phyloP scores from a whole-genome alignment of 2,113 vertebrate species.

The Nerophis lumbriciformis region DNA sequence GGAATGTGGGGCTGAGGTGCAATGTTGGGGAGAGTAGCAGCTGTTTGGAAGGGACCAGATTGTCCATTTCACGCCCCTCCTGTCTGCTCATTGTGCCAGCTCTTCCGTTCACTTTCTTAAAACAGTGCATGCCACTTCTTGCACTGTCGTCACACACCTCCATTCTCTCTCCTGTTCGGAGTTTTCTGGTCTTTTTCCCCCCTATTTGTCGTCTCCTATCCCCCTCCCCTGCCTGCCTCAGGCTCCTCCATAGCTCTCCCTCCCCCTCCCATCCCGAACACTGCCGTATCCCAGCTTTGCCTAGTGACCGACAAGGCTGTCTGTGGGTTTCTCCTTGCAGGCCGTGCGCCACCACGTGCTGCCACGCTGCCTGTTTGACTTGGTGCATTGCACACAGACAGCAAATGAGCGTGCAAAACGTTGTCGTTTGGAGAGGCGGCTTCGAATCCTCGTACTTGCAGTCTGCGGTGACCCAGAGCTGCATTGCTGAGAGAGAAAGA shows the following conservation, averaged over 20 bases:
- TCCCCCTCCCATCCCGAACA: conserved; percentile 9
- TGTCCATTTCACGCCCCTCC: conserved; percentile 33
- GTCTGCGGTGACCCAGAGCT: conserved; percentile 27
- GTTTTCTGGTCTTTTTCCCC: conserved; percentile 8
- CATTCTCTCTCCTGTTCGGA: conserved; percentile 2
- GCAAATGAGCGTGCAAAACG: conserved; percentile 10
- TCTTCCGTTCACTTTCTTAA: conserved; percentile 7
- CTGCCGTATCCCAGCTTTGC: conserved; percentile 49
- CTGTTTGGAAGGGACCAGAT: conserved; percentile 60
- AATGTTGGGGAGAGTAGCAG: conserved; percentile 57
- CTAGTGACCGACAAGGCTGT: conserved; percentile 38
- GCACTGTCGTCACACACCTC: conserved; percentile 9
- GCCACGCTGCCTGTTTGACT: neutral
- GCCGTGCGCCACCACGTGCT: neutral
- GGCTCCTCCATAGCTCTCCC: conserved; percentile 4
- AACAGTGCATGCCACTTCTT: neutral
- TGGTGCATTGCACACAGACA: neutral
- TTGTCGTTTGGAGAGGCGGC: conserved; percentile 9
- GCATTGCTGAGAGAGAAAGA: conserved; percentile 25
- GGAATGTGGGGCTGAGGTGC: conserved; percentile 69
- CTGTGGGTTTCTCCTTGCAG: conserved; percentile 10
- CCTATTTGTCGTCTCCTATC: conserved; percentile 7
- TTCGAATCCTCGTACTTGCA: conserved; percentile 6
- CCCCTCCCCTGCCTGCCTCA: conserved; percentile 14
- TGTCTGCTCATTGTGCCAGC: conserved; percentile 1